These are phyloP conservation scores for Napeogenes sylphis DNA, from an alignment of 2,888 invertebrate genomes.

Conservation along the genomic window DNA sequence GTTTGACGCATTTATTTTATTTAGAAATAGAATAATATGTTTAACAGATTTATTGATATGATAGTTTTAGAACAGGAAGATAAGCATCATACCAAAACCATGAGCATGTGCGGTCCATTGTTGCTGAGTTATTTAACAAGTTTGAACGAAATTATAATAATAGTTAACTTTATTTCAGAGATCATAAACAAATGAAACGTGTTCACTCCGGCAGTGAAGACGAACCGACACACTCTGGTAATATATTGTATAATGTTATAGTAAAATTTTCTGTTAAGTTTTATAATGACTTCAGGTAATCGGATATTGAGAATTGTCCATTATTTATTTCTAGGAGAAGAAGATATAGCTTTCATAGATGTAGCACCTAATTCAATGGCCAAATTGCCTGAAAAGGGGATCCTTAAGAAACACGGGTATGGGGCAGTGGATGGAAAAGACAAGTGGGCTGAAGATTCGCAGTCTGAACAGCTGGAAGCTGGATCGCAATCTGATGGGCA, in stretches of 20 bases:
- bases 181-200: constrained; percentile 90
- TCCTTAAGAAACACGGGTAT: constrained; percentile 92
- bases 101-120: constrained; percentile 36
- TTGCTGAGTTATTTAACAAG: constrained; percentile 25
- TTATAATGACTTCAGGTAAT: too few relatives aligned
- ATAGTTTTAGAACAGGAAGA: neutral
- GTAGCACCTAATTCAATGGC: constrained; percentile 85
- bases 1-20: neutral
- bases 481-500: constrained; percentile 83
- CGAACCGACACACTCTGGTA: constrained; percentile 87
- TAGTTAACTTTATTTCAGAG: constrained; percentile 72
- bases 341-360: constrained; percentile 91
- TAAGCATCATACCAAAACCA: constrained; percentile 11
- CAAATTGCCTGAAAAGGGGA: constrained; percentile 92
- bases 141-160: constrained; percentile 10
- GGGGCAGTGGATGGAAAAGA: constrained; percentile 85
- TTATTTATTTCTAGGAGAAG: constrained; percentile 78
- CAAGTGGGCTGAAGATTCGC: constrained; percentile 85
- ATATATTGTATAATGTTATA: constrained; percentile 18
- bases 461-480: constrained; percentile 83
- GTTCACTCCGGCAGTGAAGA: constrained; percentile 86
- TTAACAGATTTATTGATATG: neutral
- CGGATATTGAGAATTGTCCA: too few relatives aligned
- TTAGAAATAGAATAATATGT: neutral
- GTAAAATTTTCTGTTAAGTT: too few relatives aligned